Base-by-base conservation (phyloP, 2,113 vertebrate species). In the Gasterosteus aculeatus region DNA sequence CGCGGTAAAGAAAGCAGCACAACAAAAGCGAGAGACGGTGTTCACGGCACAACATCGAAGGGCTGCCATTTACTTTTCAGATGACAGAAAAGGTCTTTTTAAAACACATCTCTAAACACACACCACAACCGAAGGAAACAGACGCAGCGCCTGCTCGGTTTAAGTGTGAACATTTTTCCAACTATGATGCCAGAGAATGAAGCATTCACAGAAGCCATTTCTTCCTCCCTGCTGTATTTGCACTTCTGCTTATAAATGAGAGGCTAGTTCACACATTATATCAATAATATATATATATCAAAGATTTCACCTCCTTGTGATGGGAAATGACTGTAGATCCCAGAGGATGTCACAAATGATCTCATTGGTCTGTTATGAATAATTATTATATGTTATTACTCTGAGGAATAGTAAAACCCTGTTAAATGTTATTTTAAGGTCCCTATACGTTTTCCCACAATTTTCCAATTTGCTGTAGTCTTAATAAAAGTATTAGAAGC, bases 141-240 rank as follows among this genome's bases (percentile, higher is more conserved):
- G 0, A 38, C 0, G 4, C 31, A 26, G 22, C 22, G 22, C 22
- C 22, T 26, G 35, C 33, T 57, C 2, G 8, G 53, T 59, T 26
- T 49, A 19, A 72, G 22, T 38, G 41, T 77, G 39, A 75, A 60
- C 12, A 31, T 75, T 83, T 81, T 78, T 72, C 19, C 38, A 71
- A 69, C 44, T 59, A 66, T 61, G 44, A 49, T 29, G 57, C 56
- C 49, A 49, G 39, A 70, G 38, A 75, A 77, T 18, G 44, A 67
- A 47, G 42, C 49, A 49, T 76, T 70, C 72, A 75, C 18, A 57
- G 53, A 3, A 3, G 19, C 46, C 5, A 9, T 74, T 33, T 54
- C 69, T 44, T 16, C 22, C 39, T 75, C 22, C 15, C 29, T 22
- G 26, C 35, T 49, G n/a, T 72, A 47, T 54, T 53, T 80, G 33